These are phyloP conservation scores for Sphyrna mokarran DNA, from an alignment of 2,113 vertebrate species.

Conservation along the genomic window DNA sequence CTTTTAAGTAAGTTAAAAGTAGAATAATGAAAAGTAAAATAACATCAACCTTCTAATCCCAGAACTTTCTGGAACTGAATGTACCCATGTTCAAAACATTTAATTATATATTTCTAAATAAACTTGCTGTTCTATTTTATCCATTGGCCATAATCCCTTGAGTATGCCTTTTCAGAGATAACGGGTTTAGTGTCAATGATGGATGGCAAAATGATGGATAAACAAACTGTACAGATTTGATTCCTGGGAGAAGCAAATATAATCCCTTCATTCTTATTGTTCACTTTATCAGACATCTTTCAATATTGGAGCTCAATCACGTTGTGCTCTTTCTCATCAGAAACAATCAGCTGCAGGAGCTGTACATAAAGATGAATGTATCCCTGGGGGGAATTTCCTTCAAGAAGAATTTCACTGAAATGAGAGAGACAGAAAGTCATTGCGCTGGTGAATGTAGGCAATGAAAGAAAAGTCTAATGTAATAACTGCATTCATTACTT, in stretches of 20 bases:
- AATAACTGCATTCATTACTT: slow-evolving; percentile 10
- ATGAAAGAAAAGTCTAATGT: slow-evolving; percentile 3
- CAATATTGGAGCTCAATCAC: slow-evolving; percentile 3
- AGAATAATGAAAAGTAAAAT: background rate
- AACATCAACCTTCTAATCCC: background rate
- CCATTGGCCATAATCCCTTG: background rate
- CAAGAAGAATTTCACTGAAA: slow-evolving; percentile 16
- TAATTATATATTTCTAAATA: background rate
- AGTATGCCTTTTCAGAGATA: background rate
- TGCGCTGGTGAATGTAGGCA: background rate
- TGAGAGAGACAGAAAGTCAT: background rate
- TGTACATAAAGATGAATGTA: slow-evolving; percentile 2
- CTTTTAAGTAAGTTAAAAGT: background rate
- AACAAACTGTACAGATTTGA: background rate
- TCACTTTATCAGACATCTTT: background rate
- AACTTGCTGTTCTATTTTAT: background rate
- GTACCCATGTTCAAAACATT: background rate
- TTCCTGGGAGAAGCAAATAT: background rate
- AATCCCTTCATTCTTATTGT: slow-evolving; percentile 24
- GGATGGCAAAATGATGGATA: background rate
- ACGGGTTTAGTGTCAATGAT: background rate
- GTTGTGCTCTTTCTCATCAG: background rate
- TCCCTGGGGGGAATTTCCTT: background rate
- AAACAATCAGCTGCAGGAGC: background rate
- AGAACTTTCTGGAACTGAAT: background rate